These are phyloP conservation scores for Amphipyra berbera DNA, from an alignment of 2,888 invertebrate species.

Conservation along the genomic window DNA sequence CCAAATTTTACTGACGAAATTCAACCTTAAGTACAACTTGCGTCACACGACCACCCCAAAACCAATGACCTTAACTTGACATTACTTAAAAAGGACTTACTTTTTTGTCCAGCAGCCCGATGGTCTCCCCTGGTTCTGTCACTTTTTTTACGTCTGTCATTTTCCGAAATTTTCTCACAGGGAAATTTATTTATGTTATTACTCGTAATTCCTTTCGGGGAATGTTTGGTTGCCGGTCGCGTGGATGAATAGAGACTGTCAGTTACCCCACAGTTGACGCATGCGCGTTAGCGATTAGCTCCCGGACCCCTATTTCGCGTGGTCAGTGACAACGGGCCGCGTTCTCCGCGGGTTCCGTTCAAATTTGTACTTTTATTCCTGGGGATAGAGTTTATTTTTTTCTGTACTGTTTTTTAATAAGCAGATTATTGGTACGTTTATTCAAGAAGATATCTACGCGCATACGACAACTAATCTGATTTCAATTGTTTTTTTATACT, in stretches of 20 bases:
- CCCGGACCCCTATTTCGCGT: constrained; percentile 70
- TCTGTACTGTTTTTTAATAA: constrained; percentile 1
- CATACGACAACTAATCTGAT: constrained; percentile 10
- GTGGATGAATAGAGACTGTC: constrained; percentile 59
- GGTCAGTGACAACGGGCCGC: constrained; percentile 38
- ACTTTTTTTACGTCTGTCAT: constrained; percentile 73
- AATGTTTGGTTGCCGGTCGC: constrained; percentile 57
- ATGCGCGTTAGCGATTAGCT: constrained; percentile 65
- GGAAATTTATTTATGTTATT: constrained; percentile 35
- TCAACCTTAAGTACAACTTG: constrained; percentile 47
- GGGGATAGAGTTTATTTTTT: constrained; percentile 25
- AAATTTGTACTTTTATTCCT: constrained; percentile 29
- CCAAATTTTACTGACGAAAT: constrained; percentile 29
- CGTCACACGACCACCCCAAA: constrained; percentile 60
- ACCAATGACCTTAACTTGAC: constrained; percentile 79
- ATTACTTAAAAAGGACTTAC: constrained; percentile 75
- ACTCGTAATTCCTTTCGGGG: constrained; percentile 45
- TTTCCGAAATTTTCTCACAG: constrained; percentile 51
- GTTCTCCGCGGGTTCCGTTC: constrained; percentile 41
- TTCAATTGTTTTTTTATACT: neutral
- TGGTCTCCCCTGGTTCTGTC: constrained; percentile 75
- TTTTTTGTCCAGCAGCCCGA: constrained; percentile 82
- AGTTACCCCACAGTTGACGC: constrained; percentile 69
- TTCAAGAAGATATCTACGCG: constrained; percentile 26
- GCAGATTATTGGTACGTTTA: constrained; percentile 44